These are phyloP conservation scores for Entomyzon cyanotis DNA, from an alignment of 2,113 vertebrate species.

Conservation along the genomic window DNA sequence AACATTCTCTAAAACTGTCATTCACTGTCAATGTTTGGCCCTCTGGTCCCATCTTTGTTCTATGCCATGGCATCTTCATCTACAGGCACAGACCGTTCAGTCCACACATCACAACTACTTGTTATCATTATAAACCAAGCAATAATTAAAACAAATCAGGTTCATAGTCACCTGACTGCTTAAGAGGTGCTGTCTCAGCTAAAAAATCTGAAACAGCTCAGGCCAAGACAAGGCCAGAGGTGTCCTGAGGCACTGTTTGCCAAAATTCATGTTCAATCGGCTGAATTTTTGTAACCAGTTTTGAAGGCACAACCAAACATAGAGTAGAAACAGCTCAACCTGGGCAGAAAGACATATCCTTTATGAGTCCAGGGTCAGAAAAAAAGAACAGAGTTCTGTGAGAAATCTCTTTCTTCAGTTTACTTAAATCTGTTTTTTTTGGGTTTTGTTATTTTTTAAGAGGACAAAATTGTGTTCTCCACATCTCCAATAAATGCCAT, in stretches of 20 bases:
- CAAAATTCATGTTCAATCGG: not conserved
- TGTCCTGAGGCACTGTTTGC: not conserved
- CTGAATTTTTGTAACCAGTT: not conserved
- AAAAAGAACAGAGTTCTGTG: not conserved
- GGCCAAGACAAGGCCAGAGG: not conserved
- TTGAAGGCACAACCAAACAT: not conserved
- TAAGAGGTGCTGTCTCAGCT: not conserved
- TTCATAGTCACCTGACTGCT: not conserved
- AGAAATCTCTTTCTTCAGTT: not conserved
- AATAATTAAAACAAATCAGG: not conserved
- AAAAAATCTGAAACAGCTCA: not conserved
- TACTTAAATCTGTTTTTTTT: not conserved
- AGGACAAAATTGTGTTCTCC: not conserved
- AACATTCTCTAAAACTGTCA: not conserved
- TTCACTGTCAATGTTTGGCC: not conserved
- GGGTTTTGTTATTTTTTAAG: not conserved
- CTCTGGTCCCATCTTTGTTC: not conserved
- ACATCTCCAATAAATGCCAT: not conserved
- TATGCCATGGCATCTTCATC: accelerated
- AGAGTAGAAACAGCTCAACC: not conserved
- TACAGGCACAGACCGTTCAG: not conserved
- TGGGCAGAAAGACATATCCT: not conserved
- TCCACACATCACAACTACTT: not conserved
- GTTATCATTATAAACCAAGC: not conserved
- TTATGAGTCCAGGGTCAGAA: not conserved